Base-by-base conservation (phyloP, 30 jellyfish, hydroid and myxozoan species). In the Mastigias papua region DNA sequence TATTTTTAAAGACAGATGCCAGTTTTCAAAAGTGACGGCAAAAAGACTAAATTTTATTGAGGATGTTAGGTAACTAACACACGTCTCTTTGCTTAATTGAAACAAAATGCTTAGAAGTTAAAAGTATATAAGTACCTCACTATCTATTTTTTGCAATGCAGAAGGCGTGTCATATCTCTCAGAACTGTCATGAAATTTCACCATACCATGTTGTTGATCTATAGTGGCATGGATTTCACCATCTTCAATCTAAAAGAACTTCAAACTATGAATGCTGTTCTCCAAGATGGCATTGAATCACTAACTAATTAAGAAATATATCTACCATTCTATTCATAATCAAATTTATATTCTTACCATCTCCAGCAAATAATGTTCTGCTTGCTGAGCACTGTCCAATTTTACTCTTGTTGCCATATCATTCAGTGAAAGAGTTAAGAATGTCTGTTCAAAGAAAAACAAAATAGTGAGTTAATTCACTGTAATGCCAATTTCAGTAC, bases 361-460 rank as follows among this genome's bases (percentile, higher is more conserved):
- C 50, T 95, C 94, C 19, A 95, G 86, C 29, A 95, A 84, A 73
- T 89, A 86, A 57, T 84, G 49, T 66, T 95, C 99, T 1, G 99
- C 99, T 71, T 95, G 97, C 37, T 72, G 76, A 1, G 98, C 97
- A 80, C 75, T 88, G 19, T 87, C 82, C 27, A 95, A 80, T 35
- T 95, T 85, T 11, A 95, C 99, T 32, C 99, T 57, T 20, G 96
- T 82, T 31, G 99, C 99, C 99, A 95, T 95, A 67, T 95, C 97
- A 34, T 81, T 71, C 29, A 95, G 88, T 7, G 99, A 95, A 2
- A 95, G 88, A 6, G 99, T 95, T 32, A 95, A 60, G 70, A 95
- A 95, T 0, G 99, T 95, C 98, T 94, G 57, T 10, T 28, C 46
- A 54, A 81, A 11, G 22, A 27, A 29, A 0, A 4, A 61, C 9